phyloP scores from a whole-genome alignment of 2,888 invertebrate species.

The Subacronicta megacephala region DNA sequence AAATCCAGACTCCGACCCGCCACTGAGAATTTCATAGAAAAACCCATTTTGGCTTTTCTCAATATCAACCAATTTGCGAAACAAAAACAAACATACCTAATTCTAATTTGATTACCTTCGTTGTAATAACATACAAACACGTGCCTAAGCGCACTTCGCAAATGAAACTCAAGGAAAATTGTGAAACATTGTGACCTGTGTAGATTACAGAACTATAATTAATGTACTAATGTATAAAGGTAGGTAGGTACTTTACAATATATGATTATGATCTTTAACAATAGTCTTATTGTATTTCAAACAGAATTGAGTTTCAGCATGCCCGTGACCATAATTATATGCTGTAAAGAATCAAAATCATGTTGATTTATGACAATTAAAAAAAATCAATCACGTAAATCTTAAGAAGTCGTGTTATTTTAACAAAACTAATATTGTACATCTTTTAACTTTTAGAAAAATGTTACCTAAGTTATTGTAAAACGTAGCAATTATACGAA shows the following conservation, averaged over 20 bases:
- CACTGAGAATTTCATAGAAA: no score
- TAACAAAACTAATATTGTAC: no score
- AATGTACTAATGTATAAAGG: no score
- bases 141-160: slow-evolving; percentile 24
- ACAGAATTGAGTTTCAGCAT: slow-evolving; percentile 1
- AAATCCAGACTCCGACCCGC: no score
- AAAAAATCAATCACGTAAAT: no score
- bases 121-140: slow-evolving; percentile 31
- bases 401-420: no score
- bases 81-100: slow-evolving; percentile 29
- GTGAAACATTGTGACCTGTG: slow-evolving; percentile 10
- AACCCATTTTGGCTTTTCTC: neutral
- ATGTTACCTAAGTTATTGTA: no score
- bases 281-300: slow-evolving; percentile 10
- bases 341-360: no score
- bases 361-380: no score
- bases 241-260: slow-evolving; percentile 22
- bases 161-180: slow-evolving; percentile 47
- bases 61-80: slow-evolving; percentile 11
- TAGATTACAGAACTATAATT: slow-evolving; percentile 18
- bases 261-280: slow-evolving; percentile 34
- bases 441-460: no score
- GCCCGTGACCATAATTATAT: no score
- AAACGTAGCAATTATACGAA: neutral
- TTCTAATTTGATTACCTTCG: slow-evolving; percentile 24